phyloP scores from a whole-genome alignment of 2,888 invertebrate genomes.

The Leucophenga maculata region DNA sequence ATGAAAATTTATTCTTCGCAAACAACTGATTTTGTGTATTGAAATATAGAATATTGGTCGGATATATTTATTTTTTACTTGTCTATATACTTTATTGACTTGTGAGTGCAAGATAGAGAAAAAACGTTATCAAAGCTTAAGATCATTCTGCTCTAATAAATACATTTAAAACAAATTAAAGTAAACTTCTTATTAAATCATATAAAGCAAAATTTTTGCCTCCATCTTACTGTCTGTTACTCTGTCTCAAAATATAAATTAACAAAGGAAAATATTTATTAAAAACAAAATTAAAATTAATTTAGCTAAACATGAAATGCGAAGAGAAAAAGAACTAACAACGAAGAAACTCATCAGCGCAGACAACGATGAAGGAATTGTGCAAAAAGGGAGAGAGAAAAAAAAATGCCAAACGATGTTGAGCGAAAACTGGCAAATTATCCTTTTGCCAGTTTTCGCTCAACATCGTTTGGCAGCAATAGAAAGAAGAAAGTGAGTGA shows the following conservation, averaged over 20 bases:
- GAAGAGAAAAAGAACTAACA: conserved; percentile 30
- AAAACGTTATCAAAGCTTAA: too few species aligned
- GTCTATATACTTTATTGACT: too few species aligned
- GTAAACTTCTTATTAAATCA: conserved; percentile 2
- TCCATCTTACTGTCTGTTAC: too few species aligned
- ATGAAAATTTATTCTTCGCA: too few species aligned
- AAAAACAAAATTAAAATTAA: conserved; percentile 60
- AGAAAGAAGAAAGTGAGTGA: conserved; percentile 10
- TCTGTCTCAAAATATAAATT: conserved; percentile 28
- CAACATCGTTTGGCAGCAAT: conserved; percentile 1
- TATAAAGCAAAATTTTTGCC: background rate
- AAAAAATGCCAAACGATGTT: conserved; percentile 30
- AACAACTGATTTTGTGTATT: too few species aligned
- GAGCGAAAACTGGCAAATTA: background rate
- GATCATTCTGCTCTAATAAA: too few species aligned
- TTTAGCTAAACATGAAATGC: conserved; percentile 47
- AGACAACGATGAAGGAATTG: conserved; percentile 39
- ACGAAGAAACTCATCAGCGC: conserved; percentile 20
- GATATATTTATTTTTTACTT: too few species aligned
- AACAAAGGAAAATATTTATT: conserved; percentile 53
- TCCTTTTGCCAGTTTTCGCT: too few species aligned
- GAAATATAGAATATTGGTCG: too few species aligned
- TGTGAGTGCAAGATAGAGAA: too few species aligned
- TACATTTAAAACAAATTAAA: background rate
- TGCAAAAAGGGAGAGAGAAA: conserved; percentile 27